phyloP scores from a whole-genome alignment of 2,797 vertebrate genomes.

The Gymnoscopelus braueri region DNA sequence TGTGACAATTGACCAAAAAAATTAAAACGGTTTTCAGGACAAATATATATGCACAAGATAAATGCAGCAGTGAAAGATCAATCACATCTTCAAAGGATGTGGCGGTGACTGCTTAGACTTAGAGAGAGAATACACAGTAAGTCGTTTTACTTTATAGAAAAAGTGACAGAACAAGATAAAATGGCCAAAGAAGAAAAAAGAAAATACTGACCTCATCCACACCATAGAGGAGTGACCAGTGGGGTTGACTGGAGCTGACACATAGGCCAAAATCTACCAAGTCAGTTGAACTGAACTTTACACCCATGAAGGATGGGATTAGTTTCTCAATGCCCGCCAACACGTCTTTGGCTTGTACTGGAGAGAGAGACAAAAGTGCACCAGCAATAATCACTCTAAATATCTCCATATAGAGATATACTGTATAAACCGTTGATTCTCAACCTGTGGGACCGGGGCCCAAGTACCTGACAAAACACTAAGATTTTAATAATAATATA shows the following conservation, averaged over 20 bases:
- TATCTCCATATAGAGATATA: too few species aligned
- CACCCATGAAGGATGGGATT: conserved; percentile 91
- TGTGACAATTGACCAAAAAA: conserved; percentile 30
- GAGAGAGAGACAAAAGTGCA: conserved; percentile 21
- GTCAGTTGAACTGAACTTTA: conserved; percentile 91
- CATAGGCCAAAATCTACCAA: conserved; percentile 92
- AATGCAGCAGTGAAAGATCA: not conserved
- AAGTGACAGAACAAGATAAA: not conserved
- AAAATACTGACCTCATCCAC: conserved; percentile 88
- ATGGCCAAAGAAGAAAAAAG: not conserved
- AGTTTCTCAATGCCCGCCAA: conserved; percentile 83
- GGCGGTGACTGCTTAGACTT: too few species aligned
- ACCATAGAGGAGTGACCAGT: conserved; percentile 87
- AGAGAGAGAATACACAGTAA: too few species aligned
- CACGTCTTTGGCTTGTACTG: conserved; percentile 87
- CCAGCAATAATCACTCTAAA: not conserved
- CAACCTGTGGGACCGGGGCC: too few species aligned
- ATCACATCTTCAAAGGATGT: too few species aligned
- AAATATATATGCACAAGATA: not conserved
- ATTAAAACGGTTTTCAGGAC: not conserved
- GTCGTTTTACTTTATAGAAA: not conserved
- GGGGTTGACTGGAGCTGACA: conserved; percentile 71
- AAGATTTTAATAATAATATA: too few species aligned
- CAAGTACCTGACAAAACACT: too few species aligned
- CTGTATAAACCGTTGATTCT: too few species aligned